Conservation (phyloP, 1,140 invertebrate genomes). For the Panulirus ornatus region DNA sequence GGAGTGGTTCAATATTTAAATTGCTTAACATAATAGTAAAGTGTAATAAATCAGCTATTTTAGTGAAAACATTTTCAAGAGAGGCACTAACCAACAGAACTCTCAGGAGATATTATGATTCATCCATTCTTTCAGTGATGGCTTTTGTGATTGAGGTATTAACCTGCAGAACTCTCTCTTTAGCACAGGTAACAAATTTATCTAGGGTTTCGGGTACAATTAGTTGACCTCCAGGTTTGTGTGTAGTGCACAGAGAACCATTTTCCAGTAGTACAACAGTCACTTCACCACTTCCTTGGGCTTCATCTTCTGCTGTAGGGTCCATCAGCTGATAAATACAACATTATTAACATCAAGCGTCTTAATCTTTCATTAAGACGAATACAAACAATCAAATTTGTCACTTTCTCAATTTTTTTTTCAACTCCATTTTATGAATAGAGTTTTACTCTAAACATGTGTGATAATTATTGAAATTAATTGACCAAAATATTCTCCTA, state of each 20-base stretch:
- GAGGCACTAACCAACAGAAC: background rate
- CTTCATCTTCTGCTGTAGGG: constrained; percentile 78
- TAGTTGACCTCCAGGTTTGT: constrained; percentile 68
- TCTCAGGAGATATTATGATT: background rate
- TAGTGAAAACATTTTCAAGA: background rate
- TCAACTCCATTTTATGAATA: too few relatives aligned
- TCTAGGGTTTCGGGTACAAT: constrained; percentile 22
- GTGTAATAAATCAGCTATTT: too few relatives aligned
- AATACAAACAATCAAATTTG: background rate
- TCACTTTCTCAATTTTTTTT: background rate
- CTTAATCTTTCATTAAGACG: background rate
- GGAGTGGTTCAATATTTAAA: too few relatives aligned
- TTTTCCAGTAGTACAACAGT: constrained; percentile 76
- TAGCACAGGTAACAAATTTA: constrained; percentile 34
- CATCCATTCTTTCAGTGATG: constrained; percentile 13
- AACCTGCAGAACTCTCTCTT: constrained; percentile 9
- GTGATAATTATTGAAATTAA: too few relatives aligned
- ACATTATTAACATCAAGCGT: too few relatives aligned
- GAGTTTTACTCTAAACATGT: too few relatives aligned
- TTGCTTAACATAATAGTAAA: too few relatives aligned
- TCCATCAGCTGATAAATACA: constrained; percentile 76
- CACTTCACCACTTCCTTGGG: constrained; percentile 77
- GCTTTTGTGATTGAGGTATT: constrained; percentile 37
- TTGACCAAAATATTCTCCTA: too few relatives aligned
- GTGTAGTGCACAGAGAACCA: constrained; percentile 56